A percentile compares a stretch with the other conserved stretches of the same genome.
These are phyloP conservation scores for Origma solitaria DNA, from an alignment of 2,113 vertebrate species.

Conservation along the genomic window DNA sequence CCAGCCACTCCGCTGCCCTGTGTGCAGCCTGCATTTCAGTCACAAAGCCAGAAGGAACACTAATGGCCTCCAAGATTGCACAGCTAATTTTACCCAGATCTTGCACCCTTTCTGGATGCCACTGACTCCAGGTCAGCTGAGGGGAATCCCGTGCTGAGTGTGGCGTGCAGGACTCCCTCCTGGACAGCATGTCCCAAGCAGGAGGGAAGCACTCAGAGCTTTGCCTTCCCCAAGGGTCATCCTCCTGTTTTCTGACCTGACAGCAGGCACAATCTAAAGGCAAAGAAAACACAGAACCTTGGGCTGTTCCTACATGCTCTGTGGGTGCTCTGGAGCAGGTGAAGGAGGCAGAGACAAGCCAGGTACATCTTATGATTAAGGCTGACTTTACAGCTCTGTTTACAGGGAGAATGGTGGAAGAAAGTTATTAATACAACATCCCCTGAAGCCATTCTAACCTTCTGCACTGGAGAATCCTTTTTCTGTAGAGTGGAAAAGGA, in stretches of 20 bases:
- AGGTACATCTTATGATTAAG: background rate
- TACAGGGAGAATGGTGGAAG: background rate
- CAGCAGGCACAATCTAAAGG: background rate
- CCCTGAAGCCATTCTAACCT: background rate
- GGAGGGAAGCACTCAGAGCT: background rate
- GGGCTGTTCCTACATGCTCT: background rate
- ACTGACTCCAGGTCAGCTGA: background rate
- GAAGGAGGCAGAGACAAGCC: background rate
- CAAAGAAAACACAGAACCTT: background rate
- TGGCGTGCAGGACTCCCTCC: fast-evolving
- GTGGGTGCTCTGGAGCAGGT: background rate
- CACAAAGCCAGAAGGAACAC: background rate
- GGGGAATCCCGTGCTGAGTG: fast-evolving
- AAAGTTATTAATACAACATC: background rate
- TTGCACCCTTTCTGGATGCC: background rate
- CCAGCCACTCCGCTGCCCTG: background rate
- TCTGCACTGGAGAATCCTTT: background rate
- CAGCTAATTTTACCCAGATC: background rate
- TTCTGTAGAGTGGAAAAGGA: background rate
- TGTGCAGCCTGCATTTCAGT: background rate
- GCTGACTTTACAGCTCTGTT: background rate
- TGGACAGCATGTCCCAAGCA: fast-evolving
- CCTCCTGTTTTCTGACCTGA: background rate
- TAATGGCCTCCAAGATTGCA: background rate
- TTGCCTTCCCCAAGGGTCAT: background rate